Evolutionary conservation across 2,888 invertebrate species (phyloP).

Genomic region (Eupsilia transversa): DNA sequence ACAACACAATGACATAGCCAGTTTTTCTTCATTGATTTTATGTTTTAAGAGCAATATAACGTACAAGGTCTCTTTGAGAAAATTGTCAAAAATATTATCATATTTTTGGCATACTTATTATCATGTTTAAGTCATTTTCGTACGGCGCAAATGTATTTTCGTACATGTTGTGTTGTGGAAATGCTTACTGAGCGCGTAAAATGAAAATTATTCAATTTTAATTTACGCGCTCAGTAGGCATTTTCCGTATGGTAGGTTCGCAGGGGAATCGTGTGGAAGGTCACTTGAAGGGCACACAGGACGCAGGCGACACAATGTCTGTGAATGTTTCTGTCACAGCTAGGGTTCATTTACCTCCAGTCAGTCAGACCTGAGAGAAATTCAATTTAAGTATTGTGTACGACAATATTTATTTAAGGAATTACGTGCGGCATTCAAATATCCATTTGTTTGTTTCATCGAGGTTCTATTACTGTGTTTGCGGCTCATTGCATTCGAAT

Average conservation of each 20-base stretch:
- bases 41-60: background rate
- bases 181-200: too few species aligned
- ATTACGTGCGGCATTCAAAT: constrained; percentile 23
- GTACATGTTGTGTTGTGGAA: background rate
- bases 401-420: constrained; percentile 28
- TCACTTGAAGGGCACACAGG: constrained; percentile 74
- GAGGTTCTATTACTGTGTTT: constrained; percentile 10
- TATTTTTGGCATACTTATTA: constrained; percentile 25
- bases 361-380: constrained; percentile 26
- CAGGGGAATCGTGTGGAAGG: constrained; percentile 70
- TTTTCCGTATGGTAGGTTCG: constrained; percentile 22
- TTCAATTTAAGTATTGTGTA: constrained; percentile 41
- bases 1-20: background rate
- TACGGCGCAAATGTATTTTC: constrained; percentile 18
- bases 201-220: too few species aligned
- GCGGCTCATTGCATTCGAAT: constrained; percentile 15
- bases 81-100: background rate
- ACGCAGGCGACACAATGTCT: constrained; percentile 72
- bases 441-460: constrained; percentile 27
- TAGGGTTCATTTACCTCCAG: constrained; percentile 68
- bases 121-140: constrained; percentile 8
- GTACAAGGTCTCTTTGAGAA: background rate
- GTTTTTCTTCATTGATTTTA: constrained; percentile 4
- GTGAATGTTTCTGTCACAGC: constrained; percentile 62
- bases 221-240: background rate